phyloP scores from a whole-genome alignment of 2,888 invertebrate species.

The Germaria angustata region DNA sequence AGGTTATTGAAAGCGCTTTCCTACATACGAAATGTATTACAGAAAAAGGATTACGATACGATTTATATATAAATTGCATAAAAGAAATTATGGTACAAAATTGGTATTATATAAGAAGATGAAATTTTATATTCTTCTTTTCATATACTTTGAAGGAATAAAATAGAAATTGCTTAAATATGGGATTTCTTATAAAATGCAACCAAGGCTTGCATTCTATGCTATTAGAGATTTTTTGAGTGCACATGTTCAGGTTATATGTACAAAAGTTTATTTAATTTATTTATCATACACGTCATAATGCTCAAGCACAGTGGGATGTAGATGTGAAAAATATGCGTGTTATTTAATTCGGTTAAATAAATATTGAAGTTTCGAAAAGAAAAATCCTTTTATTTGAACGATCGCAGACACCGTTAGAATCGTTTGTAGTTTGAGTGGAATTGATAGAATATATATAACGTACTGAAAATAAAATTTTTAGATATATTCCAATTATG shows the following conservation, averaged over 20 bases:
- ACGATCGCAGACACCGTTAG: too few relatives aligned
- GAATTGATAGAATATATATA: too few relatives aligned
- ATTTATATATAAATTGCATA: conserved; percentile 18
- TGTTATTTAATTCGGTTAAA: too few relatives aligned
- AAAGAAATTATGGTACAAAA: conserved; percentile 20
- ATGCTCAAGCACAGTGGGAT: not conserved
- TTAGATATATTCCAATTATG: too few relatives aligned
- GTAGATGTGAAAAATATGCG: too few relatives aligned
- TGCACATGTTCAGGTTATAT: not conserved
- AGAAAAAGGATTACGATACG: conserved; percentile 15
- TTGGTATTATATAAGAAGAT: not conserved
- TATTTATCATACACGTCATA: not conserved
- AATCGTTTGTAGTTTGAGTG: too few relatives aligned
- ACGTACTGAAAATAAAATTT: too few relatives aligned
- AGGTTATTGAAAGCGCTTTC: conserved; percentile 31
- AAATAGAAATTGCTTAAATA: not conserved
- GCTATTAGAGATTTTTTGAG: not conserved
- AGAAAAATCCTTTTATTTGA: too few relatives aligned
- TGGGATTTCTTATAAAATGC: not conserved
- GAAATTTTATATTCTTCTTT: not conserved
- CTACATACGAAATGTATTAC: not conserved
- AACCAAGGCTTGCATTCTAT: not conserved
- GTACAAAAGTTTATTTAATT: not conserved
- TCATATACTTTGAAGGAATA: not conserved
- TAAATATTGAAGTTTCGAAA: too few relatives aligned